phyloP scores from a whole-genome alignment of 30 jellyfish, hydroid and myxozoan genomes.

The Cassiopea andromeda region DNA sequence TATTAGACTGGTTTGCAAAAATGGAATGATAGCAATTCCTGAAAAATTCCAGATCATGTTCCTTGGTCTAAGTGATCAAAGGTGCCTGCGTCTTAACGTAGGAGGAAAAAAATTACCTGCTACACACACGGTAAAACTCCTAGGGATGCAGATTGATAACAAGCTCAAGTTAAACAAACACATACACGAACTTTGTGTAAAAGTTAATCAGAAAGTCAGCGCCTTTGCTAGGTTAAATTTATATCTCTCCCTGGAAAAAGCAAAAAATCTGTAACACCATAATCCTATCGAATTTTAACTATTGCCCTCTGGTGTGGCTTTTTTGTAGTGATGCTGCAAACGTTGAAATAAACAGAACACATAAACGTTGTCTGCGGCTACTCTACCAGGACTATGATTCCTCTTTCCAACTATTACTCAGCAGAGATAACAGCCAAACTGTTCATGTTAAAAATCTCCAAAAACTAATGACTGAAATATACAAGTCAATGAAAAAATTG shows the following conservation, averaged over 20 bases:
- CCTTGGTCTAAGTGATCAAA: constrained; percentile 28
- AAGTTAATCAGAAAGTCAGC: constrained; percentile 30
- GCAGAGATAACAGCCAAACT: constrained; percentile 18
- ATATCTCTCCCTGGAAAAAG: constrained; percentile 24
- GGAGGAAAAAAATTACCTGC: constrained; percentile 13
- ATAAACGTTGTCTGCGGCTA: constrained; percentile 46
- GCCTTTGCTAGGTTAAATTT: constrained; percentile 19
- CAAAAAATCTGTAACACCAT: constrained; percentile 20
- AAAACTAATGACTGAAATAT: constrained; percentile 42
- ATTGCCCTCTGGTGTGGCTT: constrained; percentile 52
- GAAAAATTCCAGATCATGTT: constrained; percentile 61
- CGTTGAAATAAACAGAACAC: constrained; percentile 22
- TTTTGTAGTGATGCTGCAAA: constrained; percentile 34
- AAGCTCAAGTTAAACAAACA: constrained; percentile 11
- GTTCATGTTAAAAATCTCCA: constrained; percentile 39
- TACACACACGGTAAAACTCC: constrained; percentile 32
- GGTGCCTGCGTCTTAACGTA: constrained; percentile 4
- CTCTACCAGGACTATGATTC: constrained; percentile 47
- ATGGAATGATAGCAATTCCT: constrained; percentile 56
- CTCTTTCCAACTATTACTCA: constrained; percentile 20
- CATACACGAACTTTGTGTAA: constrained; percentile 5
- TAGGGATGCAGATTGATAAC: constrained; percentile 36
- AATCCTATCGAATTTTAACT: constrained; percentile 34
- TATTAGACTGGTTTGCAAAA: constrained; percentile 54
- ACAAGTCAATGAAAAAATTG: constrained; percentile 30